Evolutionary conservation across 2,888 invertebrate genomes (phyloP).

Genomic region (Doris montereyensis): DNA sequence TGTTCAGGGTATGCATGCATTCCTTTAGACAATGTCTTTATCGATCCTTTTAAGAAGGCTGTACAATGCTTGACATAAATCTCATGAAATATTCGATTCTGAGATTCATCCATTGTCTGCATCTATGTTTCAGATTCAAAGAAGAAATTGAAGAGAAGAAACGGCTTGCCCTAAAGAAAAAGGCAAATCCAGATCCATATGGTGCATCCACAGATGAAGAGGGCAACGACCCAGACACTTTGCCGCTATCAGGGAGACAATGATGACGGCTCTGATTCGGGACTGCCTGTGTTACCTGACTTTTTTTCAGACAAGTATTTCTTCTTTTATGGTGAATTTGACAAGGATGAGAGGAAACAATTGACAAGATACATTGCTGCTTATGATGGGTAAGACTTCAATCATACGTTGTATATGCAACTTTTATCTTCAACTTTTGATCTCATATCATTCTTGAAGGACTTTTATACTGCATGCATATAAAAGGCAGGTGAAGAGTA

Average conservation of each 20-base stretch:
- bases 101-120: too few species aligned
- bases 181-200: slow-evolving; percentile 51
- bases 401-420: too few species aligned
- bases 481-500: too few species aligned
- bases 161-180: slow-evolving; percentile 9
- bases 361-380: slow-evolving; percentile 75
- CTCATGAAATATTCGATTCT: too few species aligned
- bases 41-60: too few species aligned
- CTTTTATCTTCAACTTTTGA: too few species aligned
- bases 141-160: slow-evolving; percentile 30
- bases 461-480: too few species aligned
- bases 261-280: slow-evolving; percentile 51
- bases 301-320: slow-evolving; percentile 68
- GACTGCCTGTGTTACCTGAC: slow-evolving; percentile 65
- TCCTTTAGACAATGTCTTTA: too few species aligned
- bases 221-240: slow-evolving; percentile 42
- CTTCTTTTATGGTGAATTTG: slow-evolving; percentile 69
- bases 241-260: not conserved
- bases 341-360: slow-evolving; percentile 51
- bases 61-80: too few species aligned
- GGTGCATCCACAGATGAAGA: slow-evolving; percentile 67
- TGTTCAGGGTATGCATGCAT: too few species aligned
- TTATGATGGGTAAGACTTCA: slow-evolving; percentile 77
- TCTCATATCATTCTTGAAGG: too few species aligned
- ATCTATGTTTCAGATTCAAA: slow-evolving; percentile 42